These are phyloP conservation scores for Empidonax alnorum DNA, from an alignment of 2,113 vertebrate species.

Conservation along the genomic window DNA sequence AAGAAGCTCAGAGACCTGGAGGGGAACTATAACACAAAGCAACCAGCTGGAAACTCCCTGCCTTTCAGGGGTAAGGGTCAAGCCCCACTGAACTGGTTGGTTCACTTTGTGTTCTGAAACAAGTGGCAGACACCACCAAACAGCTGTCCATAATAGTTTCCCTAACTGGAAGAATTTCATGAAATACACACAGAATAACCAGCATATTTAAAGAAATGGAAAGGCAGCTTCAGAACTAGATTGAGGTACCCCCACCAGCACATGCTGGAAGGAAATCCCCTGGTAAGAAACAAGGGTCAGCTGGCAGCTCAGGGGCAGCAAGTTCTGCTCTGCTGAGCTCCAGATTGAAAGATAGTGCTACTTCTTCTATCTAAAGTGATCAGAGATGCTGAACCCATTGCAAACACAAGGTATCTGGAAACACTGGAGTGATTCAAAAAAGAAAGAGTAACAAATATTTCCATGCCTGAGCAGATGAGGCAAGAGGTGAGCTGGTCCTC, in stretches of 20 bases:
- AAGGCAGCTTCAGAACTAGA: not conserved
- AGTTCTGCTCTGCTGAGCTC: not conserved
- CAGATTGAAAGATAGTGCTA: not conserved
- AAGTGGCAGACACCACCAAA: not conserved
- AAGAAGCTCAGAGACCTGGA: not conserved
- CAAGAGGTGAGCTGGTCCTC: not conserved
- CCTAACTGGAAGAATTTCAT: not conserved
- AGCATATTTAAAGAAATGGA: not conserved
- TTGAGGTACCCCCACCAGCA: not conserved
- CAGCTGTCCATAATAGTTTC: not conserved
- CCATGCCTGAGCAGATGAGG: not conserved
- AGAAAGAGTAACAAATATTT: not conserved
- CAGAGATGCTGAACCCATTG: not conserved
- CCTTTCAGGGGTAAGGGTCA: not conserved
- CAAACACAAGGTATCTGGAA: not conserved
- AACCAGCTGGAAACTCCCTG: conserved; percentile 12
- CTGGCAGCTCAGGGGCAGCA: not conserved
- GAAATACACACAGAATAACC: not conserved
- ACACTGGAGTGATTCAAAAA: not conserved
- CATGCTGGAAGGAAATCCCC: not conserved
- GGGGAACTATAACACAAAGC: not conserved
- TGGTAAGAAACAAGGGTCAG: not conserved
- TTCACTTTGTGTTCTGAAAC: not conserved
- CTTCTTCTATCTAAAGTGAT: not conserved
- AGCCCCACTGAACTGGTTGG: not conserved